Evolutionary conservation across 2,797 vertebrate genomes (phyloP), one percentile per base, ranked within the genome.

Genomic region (Coccyzus lansbergi): DNA sequence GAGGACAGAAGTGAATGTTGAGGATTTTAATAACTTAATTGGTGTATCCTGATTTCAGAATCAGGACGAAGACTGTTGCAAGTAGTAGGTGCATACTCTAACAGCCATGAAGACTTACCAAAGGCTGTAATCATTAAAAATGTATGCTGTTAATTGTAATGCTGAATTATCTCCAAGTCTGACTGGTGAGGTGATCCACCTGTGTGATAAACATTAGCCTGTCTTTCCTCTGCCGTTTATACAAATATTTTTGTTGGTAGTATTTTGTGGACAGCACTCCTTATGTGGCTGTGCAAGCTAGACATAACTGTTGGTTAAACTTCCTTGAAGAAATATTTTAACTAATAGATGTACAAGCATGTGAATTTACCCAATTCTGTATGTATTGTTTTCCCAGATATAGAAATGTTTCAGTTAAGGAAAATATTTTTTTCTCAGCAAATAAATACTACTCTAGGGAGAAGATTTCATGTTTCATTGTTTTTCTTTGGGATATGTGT

Each of bases 361-460:
- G n/a, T 93, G 93, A 92, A 88, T 95, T 83, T 64, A 83, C 44
- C 72, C 19, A 69, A 48, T 84, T 82, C 36, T 90, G 91, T 42
- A 71, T 58, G 9, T 21, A 4, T 80, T 79, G 48, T 88, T 90
- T 91, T 90, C 67, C 34, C 24, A 96, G 94, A 94, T 96, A 92
- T 94, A 95, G 92, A 70, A 83, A 92, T 94, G 80, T 94, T 87
- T 69, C 53, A 79, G 55, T 93, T 82, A 81, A 88, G 79, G 86
- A 91, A 94, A 97, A 94, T 88, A 86, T 31, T 83, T 93, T 90
- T 58, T 83, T 69, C 25, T 59, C 42, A 53, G n/a, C 40, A 68
- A 89, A 46, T 64, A 62, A 83, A 38, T 87, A 72, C 58, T 95
- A 59, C 25, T 93, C 51, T 85, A 93, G 85, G 89, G 86, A 94